Evolutionary conservation across 2,797 vertebrate species (phyloP), one percentile per base, ranked within the genome.

Genomic region (Hoplostethus atlanticus): DNA sequence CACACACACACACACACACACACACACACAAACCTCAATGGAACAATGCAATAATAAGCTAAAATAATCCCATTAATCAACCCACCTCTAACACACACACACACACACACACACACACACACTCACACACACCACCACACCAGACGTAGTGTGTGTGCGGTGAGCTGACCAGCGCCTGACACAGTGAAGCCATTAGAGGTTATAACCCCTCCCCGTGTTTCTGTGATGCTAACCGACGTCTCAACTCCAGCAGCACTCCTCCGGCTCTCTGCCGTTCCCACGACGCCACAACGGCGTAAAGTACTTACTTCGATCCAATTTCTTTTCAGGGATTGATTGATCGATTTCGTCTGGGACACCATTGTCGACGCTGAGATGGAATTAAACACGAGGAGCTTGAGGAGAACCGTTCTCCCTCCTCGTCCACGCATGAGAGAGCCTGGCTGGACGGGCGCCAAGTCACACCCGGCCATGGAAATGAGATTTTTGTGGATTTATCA

Each of bases 271-370:
- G 9, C 21, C 5, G 25, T 40, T 52, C 34, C 38, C 34, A 11
- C 10, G 25, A 28, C 11, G 44, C 56, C 10, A 31, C 56, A 53
- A 44, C 68, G 44, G 25, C 25, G 28, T 31, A 54, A 28, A 30
- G 30, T 54, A 42, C 40, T 11, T 42, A 60, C 38, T 53, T 60
- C 21, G 15, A 52, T 53, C 28, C 57, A 48, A 71, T 40, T 71
- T 25, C 58, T 57, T 68, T 55, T 63, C 55, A 42, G 46, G 50
- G n/a, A 57, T 47, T 58, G 51, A 54, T 30, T 44, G 25, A 76
- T 50, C 54, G 56, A 72, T 38, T 46, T 76, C 54, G 68, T 70
- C 28, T 46, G 48, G 48, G 51, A 34, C 28, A 44, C 44, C 34
- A 48, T 61, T 61, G 61, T 34, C 61, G 50, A 36, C 50, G 25